Evolutionary conservation across 1,140 invertebrate genomes (phyloP), one percentile per base, ranked within the genome.

Genomic region (Drosophila kepulauana): DNA sequence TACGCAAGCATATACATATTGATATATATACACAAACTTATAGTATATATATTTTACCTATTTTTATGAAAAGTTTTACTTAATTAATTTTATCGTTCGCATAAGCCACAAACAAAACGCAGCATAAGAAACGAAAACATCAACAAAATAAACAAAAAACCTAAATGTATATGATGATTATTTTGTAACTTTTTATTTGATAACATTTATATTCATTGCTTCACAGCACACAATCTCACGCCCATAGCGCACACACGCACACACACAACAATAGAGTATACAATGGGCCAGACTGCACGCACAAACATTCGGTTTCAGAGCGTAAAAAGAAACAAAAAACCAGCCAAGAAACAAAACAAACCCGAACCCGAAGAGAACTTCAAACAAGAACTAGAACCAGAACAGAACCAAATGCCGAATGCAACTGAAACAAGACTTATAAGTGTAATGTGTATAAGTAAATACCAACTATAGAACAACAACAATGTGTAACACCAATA

Each of bases 1-100:
- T 43, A 73, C 25, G 41, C 38, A 73, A 51, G 62, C 13, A 52
- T 58, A 73, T 57, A 69, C 13, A 52, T 58, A 66, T 57, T 78
- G 35, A 77, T 73, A 58, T 63, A 64, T 48, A 38, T 38, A 38
- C 11, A 38, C 3, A 73, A 51, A 62, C 15, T 46, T 58, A 66
- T 49, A 73, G 73, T 73, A 58, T 63, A 64, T 51, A 85, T 82
- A 88, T 87, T 87, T 88, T 87, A 89, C 67, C 64, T 87, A 87
- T 75, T 87, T 87, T 87, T 87, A 88, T 84, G 78, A 82, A 87
- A 80, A 72, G 80, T 87, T 87, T 87, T 87, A 87, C 84, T 87
- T 87, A 88, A 87, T 88, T 87, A 88, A 80, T 87, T 87, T 87
- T 87, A 80, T 80, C 33, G 66, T 69, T 82, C 79, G 74, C 20